Evolutionary conservation across 2,797 vertebrate species (phyloP).

Genomic region (Amniataba percoides): DNA sequence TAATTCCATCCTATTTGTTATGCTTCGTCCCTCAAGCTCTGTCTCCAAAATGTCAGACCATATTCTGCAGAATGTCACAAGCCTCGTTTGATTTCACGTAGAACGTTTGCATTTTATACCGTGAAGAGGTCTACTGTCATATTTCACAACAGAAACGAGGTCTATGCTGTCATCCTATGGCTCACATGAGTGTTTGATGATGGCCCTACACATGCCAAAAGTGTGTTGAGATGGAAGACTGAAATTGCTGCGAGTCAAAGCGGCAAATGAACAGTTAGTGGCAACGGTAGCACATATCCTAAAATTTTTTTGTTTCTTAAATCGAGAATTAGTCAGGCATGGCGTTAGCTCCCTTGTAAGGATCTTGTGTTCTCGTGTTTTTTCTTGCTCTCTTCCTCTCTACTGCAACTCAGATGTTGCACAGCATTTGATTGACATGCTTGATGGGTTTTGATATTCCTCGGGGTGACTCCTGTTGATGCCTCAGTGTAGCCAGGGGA

Average conservation of each 20-base stretch:
- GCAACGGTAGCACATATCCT: background rate
- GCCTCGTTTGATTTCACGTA: slow-evolving; percentile 41
- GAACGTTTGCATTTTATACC: slow-evolving; percentile 40
- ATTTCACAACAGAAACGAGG: background rate
- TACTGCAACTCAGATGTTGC: slow-evolving; percentile 40
- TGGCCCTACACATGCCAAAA: background rate
- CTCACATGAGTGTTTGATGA: background rate
- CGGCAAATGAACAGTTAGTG: background rate
- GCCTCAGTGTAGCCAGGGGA: slow-evolving; percentile 53
- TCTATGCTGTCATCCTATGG: background rate
- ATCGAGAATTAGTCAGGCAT: slow-evolving; percentile 37
- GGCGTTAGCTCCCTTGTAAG: slow-evolving; percentile 53
- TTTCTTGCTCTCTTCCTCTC: slow-evolving; percentile 17
- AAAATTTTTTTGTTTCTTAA: slow-evolving; percentile 43
- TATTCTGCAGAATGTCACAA: slow-evolving; percentile 45
- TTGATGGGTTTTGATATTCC: slow-evolving; percentile 65
- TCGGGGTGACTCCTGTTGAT: slow-evolving; percentile 61
- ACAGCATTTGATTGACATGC: slow-evolving; percentile 70
- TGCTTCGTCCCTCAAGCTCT: slow-evolving; percentile 66
- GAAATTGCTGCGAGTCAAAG: background rate
- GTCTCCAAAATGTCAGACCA: slow-evolving; percentile 62
- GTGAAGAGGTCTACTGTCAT: background rate
- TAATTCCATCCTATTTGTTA: slow-evolving; percentile 76
- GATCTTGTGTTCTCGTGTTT: slow-evolving; percentile 33
- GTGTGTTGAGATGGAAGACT: background rate